Percentiles rank a stretch among this genome's conserved stretches.
Evolutionary conservation across 2,888 invertebrate genomes (phyloP).

Genomic region (Lissonota sp.): DNA sequence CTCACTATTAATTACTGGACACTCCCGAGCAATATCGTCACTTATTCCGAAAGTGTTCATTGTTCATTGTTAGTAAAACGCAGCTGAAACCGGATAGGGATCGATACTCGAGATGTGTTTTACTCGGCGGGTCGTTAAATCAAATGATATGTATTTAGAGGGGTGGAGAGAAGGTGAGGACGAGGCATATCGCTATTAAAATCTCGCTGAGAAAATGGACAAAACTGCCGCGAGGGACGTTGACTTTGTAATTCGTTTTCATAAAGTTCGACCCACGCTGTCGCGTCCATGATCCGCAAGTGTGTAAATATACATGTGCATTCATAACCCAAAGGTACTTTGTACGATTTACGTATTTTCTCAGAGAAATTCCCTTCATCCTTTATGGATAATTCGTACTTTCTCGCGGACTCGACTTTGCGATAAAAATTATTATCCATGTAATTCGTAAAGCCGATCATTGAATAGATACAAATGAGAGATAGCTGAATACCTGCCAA

Average conservation of each 20-base stretch:
- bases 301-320: slow-evolving; percentile 23
- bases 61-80: neutral
- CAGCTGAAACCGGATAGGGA: slow-evolving; percentile 21
- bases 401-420: slow-evolving; percentile 46
- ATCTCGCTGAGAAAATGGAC: slow-evolving; percentile 54
- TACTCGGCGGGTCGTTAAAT: slow-evolving; percentile 27
- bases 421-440: slow-evolving; percentile 66
- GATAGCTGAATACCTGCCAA: slow-evolving; percentile 62
- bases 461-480: slow-evolving; percentile 69
- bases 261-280: slow-evolving; percentile 55
- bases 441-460: slow-evolving; percentile 66
- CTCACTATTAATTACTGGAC: slow-evolving; percentile 40
- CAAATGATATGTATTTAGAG: slow-evolving; percentile 50
- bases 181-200: slow-evolving; percentile 28
- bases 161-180: slow-evolving; percentile 13
- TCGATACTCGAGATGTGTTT: slow-evolving; percentile 11
- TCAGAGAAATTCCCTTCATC: slow-evolving; percentile 44
- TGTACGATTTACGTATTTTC: slow-evolving; percentile 45
- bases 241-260: slow-evolving; percentile 56
- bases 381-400: slow-evolving; percentile 58
- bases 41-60: slow-evolving; percentile 46
- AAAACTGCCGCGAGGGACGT: slow-evolving; percentile 51
- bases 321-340: neutral
- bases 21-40: slow-evolving; percentile 15
- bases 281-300: slow-evolving; percentile 25